Base-by-base conservation (phyloP, 2,888 invertebrate genomes). In the Lypha dubia region DNA sequence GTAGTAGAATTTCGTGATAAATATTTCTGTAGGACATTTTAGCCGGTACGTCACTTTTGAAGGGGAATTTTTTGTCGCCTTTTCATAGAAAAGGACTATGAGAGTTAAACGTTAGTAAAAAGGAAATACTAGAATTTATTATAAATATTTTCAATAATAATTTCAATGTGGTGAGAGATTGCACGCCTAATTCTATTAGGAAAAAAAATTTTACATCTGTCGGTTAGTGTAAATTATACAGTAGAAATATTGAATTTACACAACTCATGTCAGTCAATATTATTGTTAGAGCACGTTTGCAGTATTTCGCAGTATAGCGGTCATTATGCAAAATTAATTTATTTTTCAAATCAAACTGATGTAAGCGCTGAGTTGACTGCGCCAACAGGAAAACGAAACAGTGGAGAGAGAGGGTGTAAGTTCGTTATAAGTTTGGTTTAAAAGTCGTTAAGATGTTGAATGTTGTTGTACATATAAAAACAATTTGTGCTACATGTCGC, bases 401-500 rank as follows among this genome's bases (percentile, higher is more conserved):
- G 56, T 20, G 17, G 38, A 56, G 68, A 24, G 53, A n/a, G 11
- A 35, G 22, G 13, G 6, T n/a, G 22, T 70, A 44, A 9, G 41
- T 73, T 32, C 13, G 41, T 73, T 32, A 65, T 13, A 4, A 81
- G 53, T 75, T 35, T 68, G 63, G 32, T 62, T 70, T 75, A 13
- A 53, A 32, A 67, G 38, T 35, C 44, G 32, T 24, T 32, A 24
- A 68, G 67, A 74, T 67, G 60, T 67, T n/a, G n/a, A n/a, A n/a
- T n/a, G n/a, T 58, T 74, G 67, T 32, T 51, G 51, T 74, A 51
- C 17, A 60, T 8, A 53, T 60, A 60, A 62, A n/a, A n/a, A n/a
- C n/a, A n/a, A 60, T 76, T 63, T 75, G 58, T 74, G 67, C 35
- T 79, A 73, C 76, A 84, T 63, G 79, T 74, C 76, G 77, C 84